These are phyloP conservation scores for Caenorhabditis briggsae DNA, from an alignment of 1,140 invertebrate genomes.

Conservation along the genomic window DNA sequence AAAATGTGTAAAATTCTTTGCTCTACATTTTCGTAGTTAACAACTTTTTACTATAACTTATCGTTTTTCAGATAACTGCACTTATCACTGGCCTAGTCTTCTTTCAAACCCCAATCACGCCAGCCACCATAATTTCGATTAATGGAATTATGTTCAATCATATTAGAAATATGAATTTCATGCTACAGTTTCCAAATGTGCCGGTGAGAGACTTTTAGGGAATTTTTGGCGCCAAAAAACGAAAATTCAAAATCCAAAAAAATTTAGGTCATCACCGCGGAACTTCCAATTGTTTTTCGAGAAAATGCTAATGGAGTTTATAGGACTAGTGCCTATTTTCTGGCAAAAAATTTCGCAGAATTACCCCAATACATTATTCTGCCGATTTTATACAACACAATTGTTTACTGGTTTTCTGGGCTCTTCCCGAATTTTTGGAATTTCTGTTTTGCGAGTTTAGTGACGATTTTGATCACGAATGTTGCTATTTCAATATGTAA, in stretches of 20 bases:
- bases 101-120: constrained; percentile 86
- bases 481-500: constrained; percentile 66
- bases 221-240: constrained; percentile 84
- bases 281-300: constrained; percentile 90
- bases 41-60: no score
- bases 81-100: constrained; percentile 87
- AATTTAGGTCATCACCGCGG: constrained; percentile 89
- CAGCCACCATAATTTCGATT: constrained; percentile 93
- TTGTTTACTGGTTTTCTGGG: constrained; percentile 84
- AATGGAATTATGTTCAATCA: constrained; percentile 91
- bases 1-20: no score
- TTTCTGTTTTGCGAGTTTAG: constrained; percentile 57
- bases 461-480: constrained; percentile 58
- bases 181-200: constrained; percentile 82
- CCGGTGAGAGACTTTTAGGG: constrained; percentile 78
- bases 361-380: constrained; percentile 81
- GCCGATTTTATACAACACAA: constrained; percentile 86
- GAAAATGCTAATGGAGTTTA: constrained; percentile 94
- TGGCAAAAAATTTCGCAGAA: constrained; percentile 83
- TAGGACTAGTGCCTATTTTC: constrained; percentile 90
- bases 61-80: constrained; percentile 68
- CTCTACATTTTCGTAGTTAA: no score
- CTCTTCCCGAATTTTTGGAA: constrained; percentile 40
- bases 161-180: constrained; percentile 74
- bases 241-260: constrained; percentile 83